Conservation (phyloP, 2,113 vertebrate genomes). For the Turnix velox region DNA sequence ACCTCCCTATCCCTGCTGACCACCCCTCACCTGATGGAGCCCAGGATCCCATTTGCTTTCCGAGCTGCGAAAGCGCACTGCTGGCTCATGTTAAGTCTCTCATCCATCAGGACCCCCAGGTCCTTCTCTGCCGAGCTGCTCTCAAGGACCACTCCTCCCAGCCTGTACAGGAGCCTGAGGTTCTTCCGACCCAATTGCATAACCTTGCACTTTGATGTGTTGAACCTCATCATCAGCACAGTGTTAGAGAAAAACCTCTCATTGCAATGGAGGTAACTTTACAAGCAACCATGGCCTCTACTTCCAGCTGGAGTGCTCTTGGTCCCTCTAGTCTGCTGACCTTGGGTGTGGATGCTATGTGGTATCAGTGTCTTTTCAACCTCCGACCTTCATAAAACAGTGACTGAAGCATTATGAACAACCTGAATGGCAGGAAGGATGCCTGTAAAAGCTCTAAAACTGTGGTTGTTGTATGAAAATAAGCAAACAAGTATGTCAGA, state of each 20-base stretch:
- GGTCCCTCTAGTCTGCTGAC: neutral
- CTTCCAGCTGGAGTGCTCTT: neutral
- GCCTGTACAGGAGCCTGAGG: too few species aligned
- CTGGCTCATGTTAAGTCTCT: too few species aligned
- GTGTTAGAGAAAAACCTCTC: neutral
- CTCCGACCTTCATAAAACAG: neutral
- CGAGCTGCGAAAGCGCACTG: too few species aligned
- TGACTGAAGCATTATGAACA: neutral
- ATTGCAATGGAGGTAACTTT: neutral
- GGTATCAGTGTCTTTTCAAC: neutral
- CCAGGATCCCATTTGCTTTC: too few species aligned
- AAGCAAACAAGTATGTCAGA: neutral
- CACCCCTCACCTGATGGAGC: too few species aligned
- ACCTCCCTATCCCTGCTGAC: too few species aligned
- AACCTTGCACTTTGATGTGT: too few species aligned
- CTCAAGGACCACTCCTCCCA: too few species aligned
- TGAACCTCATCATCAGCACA: too few species aligned
- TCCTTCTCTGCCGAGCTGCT: too few species aligned
- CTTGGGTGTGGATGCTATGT: neutral
- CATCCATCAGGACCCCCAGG: too few species aligned
- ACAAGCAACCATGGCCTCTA: neutral
- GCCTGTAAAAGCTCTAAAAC: neutral
- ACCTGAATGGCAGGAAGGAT: neutral
- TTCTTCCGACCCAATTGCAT: too few species aligned
- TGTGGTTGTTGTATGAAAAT: neutral